Evolutionary conservation across 2,113 vertebrate species (phyloP).

Genomic region (Nothocercus nigrocapillus): DNA sequence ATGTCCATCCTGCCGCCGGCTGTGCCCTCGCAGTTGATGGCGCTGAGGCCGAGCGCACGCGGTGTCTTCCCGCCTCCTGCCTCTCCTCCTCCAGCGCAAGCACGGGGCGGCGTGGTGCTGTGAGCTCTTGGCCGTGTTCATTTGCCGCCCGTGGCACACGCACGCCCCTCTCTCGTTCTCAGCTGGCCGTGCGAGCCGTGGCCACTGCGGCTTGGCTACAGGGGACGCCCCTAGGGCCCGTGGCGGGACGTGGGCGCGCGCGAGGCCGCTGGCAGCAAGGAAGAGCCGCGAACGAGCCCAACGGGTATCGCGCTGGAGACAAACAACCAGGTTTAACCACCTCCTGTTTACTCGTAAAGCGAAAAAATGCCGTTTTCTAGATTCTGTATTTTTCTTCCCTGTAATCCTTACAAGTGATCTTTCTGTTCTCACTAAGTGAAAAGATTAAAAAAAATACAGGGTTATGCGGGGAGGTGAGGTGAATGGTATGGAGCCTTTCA

Average conservation of each 20-base stretch:
- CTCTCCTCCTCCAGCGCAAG: background rate
- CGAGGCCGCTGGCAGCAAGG: background rate
- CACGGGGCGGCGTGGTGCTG: background rate
- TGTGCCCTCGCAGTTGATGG: background rate
- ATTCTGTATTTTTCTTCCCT: constrained; percentile 38
- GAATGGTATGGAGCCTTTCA: constrained; percentile 8
- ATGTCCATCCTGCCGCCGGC: accelerated
- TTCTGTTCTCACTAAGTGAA: constrained; percentile 31
- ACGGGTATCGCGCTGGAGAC: constrained; percentile 80
- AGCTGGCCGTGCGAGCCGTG: background rate
- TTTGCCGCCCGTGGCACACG: background rate
- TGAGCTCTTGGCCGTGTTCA: background rate
- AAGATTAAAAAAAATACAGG: constrained; percentile 11
- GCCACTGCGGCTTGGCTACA: background rate
- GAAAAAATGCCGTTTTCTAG: constrained; percentile 34
- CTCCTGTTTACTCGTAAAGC: constrained; percentile 81
- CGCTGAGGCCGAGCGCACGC: background rate
- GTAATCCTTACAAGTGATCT: constrained; percentile 74
- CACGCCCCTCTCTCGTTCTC: background rate
- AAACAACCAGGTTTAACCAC: constrained; percentile 80
- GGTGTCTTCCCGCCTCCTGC: background rate
- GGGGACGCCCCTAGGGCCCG: background rate
- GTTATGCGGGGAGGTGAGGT: constrained; percentile 10
- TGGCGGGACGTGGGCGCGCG: background rate
- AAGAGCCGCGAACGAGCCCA: constrained; percentile 66